Evolutionary conservation across 2,888 invertebrate genomes (phyloP).

Genomic region (Napeogenes sylphis): DNA sequence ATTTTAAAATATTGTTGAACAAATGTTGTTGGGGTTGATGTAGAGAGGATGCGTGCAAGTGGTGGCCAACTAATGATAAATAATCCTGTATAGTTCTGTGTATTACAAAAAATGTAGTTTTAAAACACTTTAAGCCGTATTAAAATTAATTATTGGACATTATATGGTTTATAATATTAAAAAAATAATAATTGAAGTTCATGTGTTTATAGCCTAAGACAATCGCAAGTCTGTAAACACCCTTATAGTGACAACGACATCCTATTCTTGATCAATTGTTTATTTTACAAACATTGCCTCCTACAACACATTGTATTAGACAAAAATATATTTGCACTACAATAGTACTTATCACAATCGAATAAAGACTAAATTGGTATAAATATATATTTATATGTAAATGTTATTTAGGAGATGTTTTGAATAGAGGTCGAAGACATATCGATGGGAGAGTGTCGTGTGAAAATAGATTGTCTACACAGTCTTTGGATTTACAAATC

Average conservation of each 20-base stretch:
- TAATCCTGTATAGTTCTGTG: too few species aligned
- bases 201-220: neutral
- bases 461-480: constrained; percentile 38
- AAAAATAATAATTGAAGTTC: too few species aligned
- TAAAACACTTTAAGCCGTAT: too few species aligned
- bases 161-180: too few species aligned
- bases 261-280: constrained; percentile 68
- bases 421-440: constrained; percentile 64
- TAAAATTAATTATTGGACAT: too few species aligned
- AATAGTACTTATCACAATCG: constrained; percentile 14
- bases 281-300: constrained; percentile 59
- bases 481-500: constrained; percentile 24
- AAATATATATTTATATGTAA: constrained; percentile 22
- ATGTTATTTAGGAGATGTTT: constrained; percentile 52
- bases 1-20: too few species aligned
- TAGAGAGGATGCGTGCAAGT: too few species aligned
- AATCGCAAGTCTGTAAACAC: constrained; percentile 16
- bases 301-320: constrained; percentile 10
- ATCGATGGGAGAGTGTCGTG: constrained; percentile 37
- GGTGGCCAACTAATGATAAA: too few species aligned
- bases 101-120: too few species aligned
- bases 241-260: constrained; percentile 66
- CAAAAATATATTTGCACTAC: neutral
- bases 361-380: constrained; percentile 22
- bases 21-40: too few species aligned